Conservation (phyloP, 30 jellyfish, hydroid and myxozoan genomes). For the Cassiopea xamachana region DNA sequence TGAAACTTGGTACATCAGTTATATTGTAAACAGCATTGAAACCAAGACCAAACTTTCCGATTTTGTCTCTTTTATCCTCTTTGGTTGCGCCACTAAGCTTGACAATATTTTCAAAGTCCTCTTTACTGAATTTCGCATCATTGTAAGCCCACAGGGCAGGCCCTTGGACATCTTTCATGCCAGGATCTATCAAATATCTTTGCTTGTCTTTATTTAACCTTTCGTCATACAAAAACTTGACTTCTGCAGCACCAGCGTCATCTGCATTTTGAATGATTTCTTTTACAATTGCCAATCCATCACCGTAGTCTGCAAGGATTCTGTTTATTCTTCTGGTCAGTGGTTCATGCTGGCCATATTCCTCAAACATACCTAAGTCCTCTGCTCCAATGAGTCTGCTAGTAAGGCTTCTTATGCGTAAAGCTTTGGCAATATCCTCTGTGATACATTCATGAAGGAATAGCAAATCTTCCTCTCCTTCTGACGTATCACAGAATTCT, state of each 20-base stretch:
- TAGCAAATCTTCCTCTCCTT: slow-evolving; percentile 12
- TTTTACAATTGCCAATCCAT: slow-evolving; percentile 86
- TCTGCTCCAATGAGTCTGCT: slow-evolving; percentile 62
- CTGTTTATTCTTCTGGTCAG: slow-evolving; percentile 78
- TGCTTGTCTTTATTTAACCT: slow-evolving; percentile 49
- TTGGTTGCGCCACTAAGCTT: slow-evolving; percentile 87
- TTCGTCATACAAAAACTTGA: slow-evolving; percentile 72
- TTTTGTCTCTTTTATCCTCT: slow-evolving; percentile 71
- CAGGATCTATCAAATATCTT: slow-evolving; percentile 44
- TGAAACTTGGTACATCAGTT: slow-evolving; percentile 84
- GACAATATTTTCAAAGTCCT: slow-evolving; percentile 82
- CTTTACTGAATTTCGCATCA: slow-evolving; percentile 61
- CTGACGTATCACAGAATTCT: slow-evolving; percentile 2
- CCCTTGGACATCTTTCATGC: slow-evolving; percentile 85
- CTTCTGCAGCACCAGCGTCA: slow-evolving; percentile 85
- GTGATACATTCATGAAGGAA: slow-evolving; percentile 42
- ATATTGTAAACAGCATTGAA: slow-evolving; percentile 86
- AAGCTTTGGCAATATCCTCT: slow-evolving; percentile 44
- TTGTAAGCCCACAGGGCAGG: slow-evolving; percentile 92
- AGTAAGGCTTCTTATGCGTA: slow-evolving; percentile 58
- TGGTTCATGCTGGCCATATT: slow-evolving; percentile 88
- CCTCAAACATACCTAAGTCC: slow-evolving; percentile 57
- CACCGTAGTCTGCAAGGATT: slow-evolving; percentile 74
- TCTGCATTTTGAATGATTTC: slow-evolving; percentile 94
- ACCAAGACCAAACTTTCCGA: slow-evolving; percentile 92